Evolutionary conservation across 2,113 vertebrate species (phyloP).

Genomic region (Gila orcuttii): DNA sequence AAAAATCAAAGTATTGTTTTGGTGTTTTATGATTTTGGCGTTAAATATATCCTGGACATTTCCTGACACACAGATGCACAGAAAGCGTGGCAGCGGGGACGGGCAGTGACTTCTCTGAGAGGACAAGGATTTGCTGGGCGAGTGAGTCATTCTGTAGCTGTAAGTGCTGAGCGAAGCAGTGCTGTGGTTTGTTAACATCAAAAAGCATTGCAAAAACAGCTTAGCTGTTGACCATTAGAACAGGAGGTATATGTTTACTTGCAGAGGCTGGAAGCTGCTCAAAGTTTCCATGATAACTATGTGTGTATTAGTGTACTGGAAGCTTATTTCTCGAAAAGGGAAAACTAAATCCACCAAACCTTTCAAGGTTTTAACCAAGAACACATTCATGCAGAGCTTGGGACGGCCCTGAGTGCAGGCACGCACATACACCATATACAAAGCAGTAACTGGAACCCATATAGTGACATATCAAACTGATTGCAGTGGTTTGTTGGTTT

Average conservation of each 20-base stretch:
- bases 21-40: too few relatives aligned
- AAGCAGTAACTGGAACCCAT: conserved; percentile 18
- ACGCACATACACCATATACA: background rate
- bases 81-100: background rate
- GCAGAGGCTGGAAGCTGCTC: background rate
- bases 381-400: background rate
- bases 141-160: conserved; percentile 20
- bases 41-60: too few relatives aligned
- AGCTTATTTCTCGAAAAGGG: background rate
- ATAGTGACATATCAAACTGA: conserved; percentile 5
- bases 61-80: background rate
- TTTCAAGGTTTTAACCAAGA: background rate
- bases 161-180: conserved; percentile 29
- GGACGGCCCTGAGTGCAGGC: background rate
- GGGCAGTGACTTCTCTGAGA: conserved; percentile 3
- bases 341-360: conserved; percentile 6
- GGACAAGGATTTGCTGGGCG: background rate
- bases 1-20: too few relatives aligned
- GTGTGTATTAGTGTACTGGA: background rate
- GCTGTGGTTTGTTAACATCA: conserved; percentile 39
- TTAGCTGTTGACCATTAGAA: conserved; percentile 24
- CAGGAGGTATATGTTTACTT: conserved; percentile 29
- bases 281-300: conserved; percentile 15
- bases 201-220: conserved; percentile 21
- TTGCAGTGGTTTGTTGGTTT: background rate